Percentiles rank a stretch among this genome's conserved stretches.
Evolutionary conservation across 2,797 vertebrate species (phyloP).

Genomic region (Lycodopsis pacificus): DNA sequence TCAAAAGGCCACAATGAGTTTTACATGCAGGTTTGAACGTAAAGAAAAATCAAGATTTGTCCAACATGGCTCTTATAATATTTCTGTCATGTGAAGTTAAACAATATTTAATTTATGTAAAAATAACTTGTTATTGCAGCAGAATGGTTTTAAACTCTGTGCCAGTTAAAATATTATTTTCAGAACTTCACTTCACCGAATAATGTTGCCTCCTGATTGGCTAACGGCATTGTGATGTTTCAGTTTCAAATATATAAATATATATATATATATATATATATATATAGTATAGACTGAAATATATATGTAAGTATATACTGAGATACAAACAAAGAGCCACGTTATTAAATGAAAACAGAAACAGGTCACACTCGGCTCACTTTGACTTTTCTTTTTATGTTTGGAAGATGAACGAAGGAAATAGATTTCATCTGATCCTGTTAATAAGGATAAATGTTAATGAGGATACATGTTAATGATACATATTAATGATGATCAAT

Average conservation of each 20-base stretch:
- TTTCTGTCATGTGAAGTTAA: background rate
- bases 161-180: too few relatives aligned
- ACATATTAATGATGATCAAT: slow-evolving; percentile 12
- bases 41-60: background rate
- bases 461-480: background rate
- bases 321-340: slow-evolving; percentile 3
- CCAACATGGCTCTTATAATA: background rate
- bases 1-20: background rate
- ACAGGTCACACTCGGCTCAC: slow-evolving; percentile 43
- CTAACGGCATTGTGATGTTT: too few relatives aligned
- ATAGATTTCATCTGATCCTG: slow-evolving; percentile 91
- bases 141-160: background rate
- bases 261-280: too few relatives aligned
- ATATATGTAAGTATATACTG: too few relatives aligned
- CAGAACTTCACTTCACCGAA: too few relatives aligned
- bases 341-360: background rate
- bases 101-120: background rate
- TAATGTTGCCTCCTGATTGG: too few relatives aligned
- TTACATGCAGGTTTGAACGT: background rate
- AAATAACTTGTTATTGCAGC: background rate
- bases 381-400: slow-evolving; percentile 93
- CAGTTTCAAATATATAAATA: too few relatives aligned
- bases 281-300: too few relatives aligned
- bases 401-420: slow-evolving; percentile 94
- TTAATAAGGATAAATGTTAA: background rate